Evolutionary conservation across 2,113 vertebrate genomes (phyloP).

Genomic region (Eulemur macaco): DNA sequence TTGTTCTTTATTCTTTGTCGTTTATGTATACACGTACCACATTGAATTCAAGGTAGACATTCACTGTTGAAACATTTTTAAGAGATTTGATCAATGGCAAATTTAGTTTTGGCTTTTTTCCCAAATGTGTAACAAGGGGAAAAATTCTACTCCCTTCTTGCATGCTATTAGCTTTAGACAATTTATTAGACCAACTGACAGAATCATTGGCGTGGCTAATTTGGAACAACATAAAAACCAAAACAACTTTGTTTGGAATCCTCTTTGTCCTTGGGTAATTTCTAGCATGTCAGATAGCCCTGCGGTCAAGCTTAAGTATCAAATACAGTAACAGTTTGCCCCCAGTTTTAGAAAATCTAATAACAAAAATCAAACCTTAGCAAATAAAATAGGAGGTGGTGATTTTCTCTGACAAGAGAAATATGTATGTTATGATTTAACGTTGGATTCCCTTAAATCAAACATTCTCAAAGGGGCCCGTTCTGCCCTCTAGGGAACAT

Average conservation of each 20-base stretch:
- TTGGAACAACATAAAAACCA: background rate
- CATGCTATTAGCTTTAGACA: background rate
- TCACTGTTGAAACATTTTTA: background rate
- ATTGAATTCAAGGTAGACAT: background rate
- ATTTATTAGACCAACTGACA: background rate
- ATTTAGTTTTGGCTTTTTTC: background rate
- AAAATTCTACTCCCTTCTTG: background rate
- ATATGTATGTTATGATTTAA: background rate
- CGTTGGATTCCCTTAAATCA: background rate
- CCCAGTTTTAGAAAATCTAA: conserved; percentile 6
- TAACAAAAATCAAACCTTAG: conserved; percentile 16
- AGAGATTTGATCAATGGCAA: background rate
- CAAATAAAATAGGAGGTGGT: background rate
- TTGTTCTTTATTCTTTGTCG: background rate
- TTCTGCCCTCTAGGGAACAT: background rate
- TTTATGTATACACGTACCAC: background rate
- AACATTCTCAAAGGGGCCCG: background rate
- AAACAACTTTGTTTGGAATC: background rate
- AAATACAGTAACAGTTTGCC: background rate
- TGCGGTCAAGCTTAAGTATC: background rate
- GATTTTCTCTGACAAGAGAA: background rate
- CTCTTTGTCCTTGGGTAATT: background rate
- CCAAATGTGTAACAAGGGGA: background rate
- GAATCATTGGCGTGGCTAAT: background rate
- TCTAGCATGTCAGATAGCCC: background rate